Evolutionary conservation across 2,888 invertebrate genomes (phyloP).

Genomic region (Apantesis nais): DNA sequence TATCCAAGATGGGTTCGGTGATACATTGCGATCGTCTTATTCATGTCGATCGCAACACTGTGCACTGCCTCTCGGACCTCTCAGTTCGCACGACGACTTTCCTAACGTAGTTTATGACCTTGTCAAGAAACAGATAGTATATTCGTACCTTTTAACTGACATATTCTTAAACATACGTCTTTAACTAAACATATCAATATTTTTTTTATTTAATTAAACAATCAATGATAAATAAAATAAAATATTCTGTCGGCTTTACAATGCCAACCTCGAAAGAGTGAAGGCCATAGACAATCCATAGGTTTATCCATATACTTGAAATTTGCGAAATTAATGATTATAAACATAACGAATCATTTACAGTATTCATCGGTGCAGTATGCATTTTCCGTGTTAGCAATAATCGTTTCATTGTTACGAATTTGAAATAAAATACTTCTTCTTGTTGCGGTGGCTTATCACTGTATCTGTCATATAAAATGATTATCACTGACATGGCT

Average conservation of each 20-base stretch:
- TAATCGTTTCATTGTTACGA: too few relatives aligned
- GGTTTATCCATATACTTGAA: background rate
- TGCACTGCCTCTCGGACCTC: too few relatives aligned
- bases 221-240: background rate
- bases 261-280: background rate
- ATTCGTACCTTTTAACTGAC: background rate
- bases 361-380: too few relatives aligned
- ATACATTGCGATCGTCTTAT: too few relatives aligned
- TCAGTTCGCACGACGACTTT: too few relatives aligned
- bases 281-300: background rate
- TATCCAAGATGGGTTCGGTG: too few relatives aligned
- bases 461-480: background rate
- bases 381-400: too few relatives aligned
- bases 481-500: background rate
- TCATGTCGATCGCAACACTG: background rate
- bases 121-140: background rate
- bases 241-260: background rate
- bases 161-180: background rate
- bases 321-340: background rate
- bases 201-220: background rate
- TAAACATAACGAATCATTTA: background rate
- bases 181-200: background rate
- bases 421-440: background rate
- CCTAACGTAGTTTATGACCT: background rate
- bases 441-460: background rate